phyloP scores from a whole-genome alignment of 2,888 invertebrate species.

The Erannis defoliaria region DNA sequence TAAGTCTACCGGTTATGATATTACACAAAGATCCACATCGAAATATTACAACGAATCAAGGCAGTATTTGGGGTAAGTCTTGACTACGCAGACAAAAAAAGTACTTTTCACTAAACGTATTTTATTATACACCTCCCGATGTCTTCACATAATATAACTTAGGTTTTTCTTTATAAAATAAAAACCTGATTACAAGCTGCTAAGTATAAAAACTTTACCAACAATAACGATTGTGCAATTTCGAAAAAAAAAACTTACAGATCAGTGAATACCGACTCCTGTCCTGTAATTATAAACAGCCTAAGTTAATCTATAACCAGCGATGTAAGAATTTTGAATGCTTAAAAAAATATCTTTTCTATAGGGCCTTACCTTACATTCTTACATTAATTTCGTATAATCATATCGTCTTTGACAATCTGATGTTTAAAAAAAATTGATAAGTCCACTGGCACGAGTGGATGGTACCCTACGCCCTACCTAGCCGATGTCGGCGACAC shows the following conservation, averaged over 20 bases:
- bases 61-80: slow-evolving; percentile 55
- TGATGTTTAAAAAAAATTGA: slow-evolving; percentile 73
- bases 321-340: slow-evolving; percentile 81
- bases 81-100: slow-evolving; percentile 68
- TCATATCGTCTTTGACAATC: slow-evolving; percentile 84
- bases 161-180: slow-evolving; percentile 69
- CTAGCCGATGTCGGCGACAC: slow-evolving; percentile 68
- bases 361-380: slow-evolving; percentile 85
- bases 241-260: slow-evolving; percentile 67
- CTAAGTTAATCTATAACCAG: slow-evolving; percentile 67
- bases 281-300: slow-evolving; percentile 57
- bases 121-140: slow-evolving; percentile 80
- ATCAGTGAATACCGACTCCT: slow-evolving; percentile 44
- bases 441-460: slow-evolving; percentile 69
- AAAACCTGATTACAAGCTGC: slow-evolving; percentile 83
- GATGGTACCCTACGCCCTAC: slow-evolving; percentile 57
- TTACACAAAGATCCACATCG: slow-evolving; percentile 52
- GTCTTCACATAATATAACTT: slow-evolving; percentile 76
- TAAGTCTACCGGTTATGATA: slow-evolving; percentile 58
- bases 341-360: slow-evolving; percentile 85
- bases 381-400: slow-evolving; percentile 83
- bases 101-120: slow-evolving; percentile 73
- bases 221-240: slow-evolving; percentile 83
- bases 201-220: slow-evolving; percentile 79
- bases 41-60: slow-evolving; percentile 58